Percentiles rank a stretch among this genome's conserved stretches.
These are phyloP conservation scores for Drosophila nr. perissopoda DNA, from an alignment of 2,888 invertebrate genomes.

Conservation along the genomic window DNA sequence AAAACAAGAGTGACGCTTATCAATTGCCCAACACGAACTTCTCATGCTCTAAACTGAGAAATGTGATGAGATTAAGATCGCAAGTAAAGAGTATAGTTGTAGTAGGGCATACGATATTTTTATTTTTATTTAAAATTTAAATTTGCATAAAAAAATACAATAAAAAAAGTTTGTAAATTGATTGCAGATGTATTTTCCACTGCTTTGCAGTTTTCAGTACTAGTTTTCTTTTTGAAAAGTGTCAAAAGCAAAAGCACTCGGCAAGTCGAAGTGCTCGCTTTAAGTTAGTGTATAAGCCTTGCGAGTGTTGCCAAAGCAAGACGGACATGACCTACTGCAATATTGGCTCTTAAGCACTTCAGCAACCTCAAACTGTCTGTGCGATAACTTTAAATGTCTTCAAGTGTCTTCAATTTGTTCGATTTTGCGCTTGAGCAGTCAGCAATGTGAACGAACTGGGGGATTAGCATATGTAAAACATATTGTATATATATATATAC, in stretches of 20 bases:
- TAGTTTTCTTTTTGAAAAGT: not conserved
- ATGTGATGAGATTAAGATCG: not conserved
- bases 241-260: not conserved
- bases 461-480: not conserved
- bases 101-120: not conserved
- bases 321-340: conserved; percentile 57
- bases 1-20: conserved; percentile 12
- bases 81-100: not conserved
- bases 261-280: not conserved
- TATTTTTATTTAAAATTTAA: not conserved
- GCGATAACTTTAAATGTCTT: conserved; percentile 29
- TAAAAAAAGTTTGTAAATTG: not conserved
- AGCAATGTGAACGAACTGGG: conserved; percentile 39
- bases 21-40: conserved; percentile 12
- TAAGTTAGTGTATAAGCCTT: conserved; percentile 25
- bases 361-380: conserved; percentile 56
- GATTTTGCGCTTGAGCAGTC: conserved; percentile 43
- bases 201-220: not conserved
- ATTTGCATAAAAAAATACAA: not conserved
- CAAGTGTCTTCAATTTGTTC: conserved; percentile 13
- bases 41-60: conserved; percentile 20
- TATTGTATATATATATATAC: not conserved
- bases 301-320: conserved; percentile 30
- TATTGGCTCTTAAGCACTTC: conserved; percentile 46
- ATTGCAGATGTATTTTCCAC: not conserved